Conservation (phyloP, 2,113 vertebrate genomes). For the Climacteris rufus region DNA sequence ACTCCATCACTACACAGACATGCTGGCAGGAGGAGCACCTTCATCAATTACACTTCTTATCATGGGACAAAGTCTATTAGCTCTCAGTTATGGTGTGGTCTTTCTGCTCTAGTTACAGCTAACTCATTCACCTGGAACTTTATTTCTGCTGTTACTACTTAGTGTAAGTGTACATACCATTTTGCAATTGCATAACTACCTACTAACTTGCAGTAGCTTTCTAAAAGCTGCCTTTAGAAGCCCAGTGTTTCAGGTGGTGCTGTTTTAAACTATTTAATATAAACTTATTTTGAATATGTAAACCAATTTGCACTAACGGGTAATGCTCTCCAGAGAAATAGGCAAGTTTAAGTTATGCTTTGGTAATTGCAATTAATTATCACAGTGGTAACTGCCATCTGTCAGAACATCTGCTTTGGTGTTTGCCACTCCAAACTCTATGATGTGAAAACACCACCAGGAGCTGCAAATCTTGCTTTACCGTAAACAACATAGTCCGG, state of each 20-base stretch:
- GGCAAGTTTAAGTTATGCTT: background rate
- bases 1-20: background rate
- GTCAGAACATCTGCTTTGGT: background rate
- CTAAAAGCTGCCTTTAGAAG: background rate
- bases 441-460: background rate
- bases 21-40: background rate
- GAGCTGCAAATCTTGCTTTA: conserved; percentile 60
- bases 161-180: background rate
- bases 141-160: background rate
- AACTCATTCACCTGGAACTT: background rate
- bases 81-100: background rate
- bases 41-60: background rate
- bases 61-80: background rate
- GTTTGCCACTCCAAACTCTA: background rate
- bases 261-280: background rate
- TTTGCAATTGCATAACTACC: background rate
- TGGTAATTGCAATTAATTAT: background rate
- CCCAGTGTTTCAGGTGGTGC: background rate
- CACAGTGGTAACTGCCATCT: background rate
- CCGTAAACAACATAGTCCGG: conserved; percentile 97
- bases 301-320: background rate
- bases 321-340: background rate
- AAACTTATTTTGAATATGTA: background rate
- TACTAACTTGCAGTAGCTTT: background rate
- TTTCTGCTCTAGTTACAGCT: background rate